Conservation (phyloP, 1,140 invertebrate genomes). For the Cydia pomonella region DNA sequence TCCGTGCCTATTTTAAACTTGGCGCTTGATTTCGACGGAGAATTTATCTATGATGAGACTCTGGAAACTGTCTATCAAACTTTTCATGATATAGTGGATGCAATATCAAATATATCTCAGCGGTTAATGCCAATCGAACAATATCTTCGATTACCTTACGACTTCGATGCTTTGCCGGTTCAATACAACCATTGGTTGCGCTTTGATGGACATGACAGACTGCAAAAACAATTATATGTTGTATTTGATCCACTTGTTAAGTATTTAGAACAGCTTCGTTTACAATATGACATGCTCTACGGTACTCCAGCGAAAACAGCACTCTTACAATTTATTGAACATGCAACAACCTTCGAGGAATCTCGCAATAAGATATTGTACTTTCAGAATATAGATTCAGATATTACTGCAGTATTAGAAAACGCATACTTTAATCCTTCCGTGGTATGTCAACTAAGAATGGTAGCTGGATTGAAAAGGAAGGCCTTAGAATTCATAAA, state of each 20-base stretch:
- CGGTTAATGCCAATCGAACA: constrained; percentile 78
- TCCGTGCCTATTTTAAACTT: constrained; percentile 68
- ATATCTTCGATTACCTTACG: constrained; percentile 69
- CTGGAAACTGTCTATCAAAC: constrained; percentile 68
- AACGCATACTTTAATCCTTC: constrained; percentile 83
- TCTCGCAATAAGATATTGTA: constrained; percentile 82
- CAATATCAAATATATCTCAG: constrained; percentile 72
- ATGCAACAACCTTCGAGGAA: constrained; percentile 77
- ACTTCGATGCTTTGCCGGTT: constrained; percentile 67
- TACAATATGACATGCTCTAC: constrained; percentile 68
- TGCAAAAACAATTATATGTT: constrained; percentile 64
- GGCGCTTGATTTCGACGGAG: constrained; percentile 75
- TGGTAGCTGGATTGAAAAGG: constrained; percentile 68
- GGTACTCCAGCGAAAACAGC: constrained; percentile 57
- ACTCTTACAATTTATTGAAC: constrained; percentile 60
- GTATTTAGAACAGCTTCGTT: constrained; percentile 65
- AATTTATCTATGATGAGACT: constrained; percentile 76
- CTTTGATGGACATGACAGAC: constrained; percentile 65
- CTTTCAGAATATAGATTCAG: constrained; percentile 82
- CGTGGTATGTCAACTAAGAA: constrained; percentile 67
- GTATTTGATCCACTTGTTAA: constrained; percentile 65
- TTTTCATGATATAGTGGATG: constrained; percentile 73
- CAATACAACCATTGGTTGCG: constrained; percentile 73
- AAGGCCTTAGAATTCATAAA: constrained; percentile 70
- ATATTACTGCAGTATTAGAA: constrained; percentile 81